Evolutionary conservation across 2,888 invertebrate genomes (phyloP), one percentile per base, ranked within the genome.

Genomic region (Diaphora mendica): DNA sequence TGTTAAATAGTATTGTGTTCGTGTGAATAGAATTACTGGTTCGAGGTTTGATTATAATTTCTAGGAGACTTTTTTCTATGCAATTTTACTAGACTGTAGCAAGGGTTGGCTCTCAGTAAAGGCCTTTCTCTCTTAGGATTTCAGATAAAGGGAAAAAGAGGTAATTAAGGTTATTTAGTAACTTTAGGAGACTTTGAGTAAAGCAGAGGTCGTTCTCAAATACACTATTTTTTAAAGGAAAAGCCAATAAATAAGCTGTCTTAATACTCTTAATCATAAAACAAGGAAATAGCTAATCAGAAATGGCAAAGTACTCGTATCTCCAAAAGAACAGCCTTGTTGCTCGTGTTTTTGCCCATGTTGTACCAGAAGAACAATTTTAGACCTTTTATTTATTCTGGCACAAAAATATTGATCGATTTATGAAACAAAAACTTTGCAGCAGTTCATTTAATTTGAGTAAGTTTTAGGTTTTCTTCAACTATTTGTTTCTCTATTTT

Each of bases 1-100:
- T 68, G 68, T 72, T 70, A 39, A 70, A 70, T 70, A 64, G 44
- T 48, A 70, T 70, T 64, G n/a, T 64, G 44, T 44, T 30, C 20
- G 44, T 67, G 65, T 39, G 65, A 64, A 65, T 65, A 23, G 13
- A 71, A 71, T 65, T 55, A 51, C 23, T 51, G 48, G 59, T 30
- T 48, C 42, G 26, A 64, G 4, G 3, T 13, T 70, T 64, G 30
- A 64, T 70, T 70, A 15, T 26, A 44, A 44, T 44, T 64, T 70
- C 26, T 51, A 51, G 13, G 9, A 48, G 3, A 33, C n/a, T n/a
- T 62, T 30, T 55, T 68, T 55, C 17, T 26, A 26, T 26, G 39
- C n/a, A 39, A 39, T 59, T 35, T 35, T 15, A 39, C 15, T 62
- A 17, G 17, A 30, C 3, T 23, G 39, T 17, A 9, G 55, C n/a